Base-by-base conservation (phyloP, 1,140 invertebrate species). In the Drosophila ercepeae region DNA sequence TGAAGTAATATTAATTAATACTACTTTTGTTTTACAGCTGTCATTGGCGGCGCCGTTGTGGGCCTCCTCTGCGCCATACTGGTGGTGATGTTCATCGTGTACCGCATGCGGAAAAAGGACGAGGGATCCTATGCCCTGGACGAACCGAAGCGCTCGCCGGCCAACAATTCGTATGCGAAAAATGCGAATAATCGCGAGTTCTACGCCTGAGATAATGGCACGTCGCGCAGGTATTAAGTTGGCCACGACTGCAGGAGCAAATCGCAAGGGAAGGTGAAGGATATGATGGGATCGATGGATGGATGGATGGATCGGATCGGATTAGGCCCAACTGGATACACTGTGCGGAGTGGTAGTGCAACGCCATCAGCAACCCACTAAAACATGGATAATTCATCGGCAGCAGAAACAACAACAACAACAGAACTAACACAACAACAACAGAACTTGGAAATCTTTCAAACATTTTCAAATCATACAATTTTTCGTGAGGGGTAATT, bases 81-180 rank as follows among this genome's bases (percentile, higher is more conserved):
- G 45, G 96, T 99, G 65, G 97, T 99, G 44, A 99, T 99, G 98
- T 99, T 99, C 93, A 98, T 99, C 89, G 98, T 98, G 4, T 99
- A 99, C 92, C 95, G 99, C 90, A 99, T 99, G 98, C 95, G 98
- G 91, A 99, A 99, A 94, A 99, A 99, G 94, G 99, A 99, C 92
- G 99, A 99, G 92, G 99, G 99, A 11, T 99, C 97, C 67, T 99
- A 99, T 91, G 96, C 98, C 4, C 93, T 99, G 61, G 98, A 99
- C 90, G 98, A 99, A 92, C 97, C 97, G 13, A 98, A 98, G 92
- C 94, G 97, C 91, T 97, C 97, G 72, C 97, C 97, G 39, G 97
- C 96, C 45, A 95, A 95, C 60, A 97, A 97, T 83, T 96, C 97
- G 61, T 98, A 98, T 93, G 95, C 95, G 74, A 97, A 97, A 92